Evolutionary conservation across 1,140 invertebrate species (phyloP).

Genomic region (Drosophila asahinai): DNA sequence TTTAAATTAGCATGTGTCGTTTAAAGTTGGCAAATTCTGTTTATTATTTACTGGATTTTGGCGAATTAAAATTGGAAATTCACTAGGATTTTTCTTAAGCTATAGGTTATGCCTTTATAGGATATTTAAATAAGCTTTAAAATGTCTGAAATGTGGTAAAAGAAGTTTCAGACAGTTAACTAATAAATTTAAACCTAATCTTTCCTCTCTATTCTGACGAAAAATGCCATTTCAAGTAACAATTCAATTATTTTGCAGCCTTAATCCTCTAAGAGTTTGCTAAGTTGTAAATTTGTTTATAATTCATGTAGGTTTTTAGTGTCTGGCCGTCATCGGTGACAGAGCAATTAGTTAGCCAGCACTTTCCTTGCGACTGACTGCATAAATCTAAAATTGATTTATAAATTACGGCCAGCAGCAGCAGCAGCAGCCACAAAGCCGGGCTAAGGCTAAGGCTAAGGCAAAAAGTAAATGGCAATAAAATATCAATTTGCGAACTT

Average conservation of each 20-base stretch:
- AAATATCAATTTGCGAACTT: conserved; percentile 67
- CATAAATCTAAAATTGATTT: conserved; percentile 57
- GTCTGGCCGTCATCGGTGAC: conserved; percentile 29
- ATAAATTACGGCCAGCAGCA: conserved; percentile 48
- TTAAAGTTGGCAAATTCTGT: conserved; percentile 4
- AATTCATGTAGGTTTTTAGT: conserved; percentile 18
- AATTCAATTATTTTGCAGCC: not conserved
- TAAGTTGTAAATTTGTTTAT: conserved; percentile 6
- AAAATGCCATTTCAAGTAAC: not conserved
- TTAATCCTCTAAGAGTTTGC: conserved; percentile 3
- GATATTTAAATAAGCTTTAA: not conserved
- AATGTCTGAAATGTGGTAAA: not conserved
- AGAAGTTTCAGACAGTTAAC: not conserved
- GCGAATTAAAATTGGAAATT: too few relatives aligned
- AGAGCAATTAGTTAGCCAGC: conserved; percentile 52
- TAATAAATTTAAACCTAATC: too few relatives aligned
- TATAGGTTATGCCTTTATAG: too few relatives aligned
- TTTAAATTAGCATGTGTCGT: conserved; percentile 15
- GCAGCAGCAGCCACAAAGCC: conserved; percentile 12
- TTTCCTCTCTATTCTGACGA: too few relatives aligned
- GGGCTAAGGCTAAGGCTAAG: conserved; percentile 7
- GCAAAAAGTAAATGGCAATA: conserved; percentile 60
- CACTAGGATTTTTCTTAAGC: not conserved
- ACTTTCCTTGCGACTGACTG: conserved; percentile 13
- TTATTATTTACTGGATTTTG: not conserved